Conservation (phyloP, 2,888 invertebrate species). For the Cephonodes hylas region DNA sequence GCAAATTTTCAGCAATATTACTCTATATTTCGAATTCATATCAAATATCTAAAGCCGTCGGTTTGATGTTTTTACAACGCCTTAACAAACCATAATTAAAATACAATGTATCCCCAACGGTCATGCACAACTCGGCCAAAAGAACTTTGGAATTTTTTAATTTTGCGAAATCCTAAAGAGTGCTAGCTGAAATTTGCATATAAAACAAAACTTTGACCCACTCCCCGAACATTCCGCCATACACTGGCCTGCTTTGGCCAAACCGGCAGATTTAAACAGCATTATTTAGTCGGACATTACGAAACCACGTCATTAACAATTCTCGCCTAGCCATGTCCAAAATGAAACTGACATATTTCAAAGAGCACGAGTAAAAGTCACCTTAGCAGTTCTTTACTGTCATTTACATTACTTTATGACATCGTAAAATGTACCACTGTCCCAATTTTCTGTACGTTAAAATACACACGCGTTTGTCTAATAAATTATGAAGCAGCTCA, state of each 20-base stretch:
- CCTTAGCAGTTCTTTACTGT: slow-evolving; percentile 49
- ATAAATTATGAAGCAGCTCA: slow-evolving; percentile 7
- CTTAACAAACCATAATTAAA: too few relatives aligned
- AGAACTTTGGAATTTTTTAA: too few relatives aligned
- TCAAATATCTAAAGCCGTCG: too few relatives aligned
- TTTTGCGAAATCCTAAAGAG: background rate
- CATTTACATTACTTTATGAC: slow-evolving; percentile 64
- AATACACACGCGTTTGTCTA: background rate
- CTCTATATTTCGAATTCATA: too few relatives aligned
- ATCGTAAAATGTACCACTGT: slow-evolving; percentile 51
- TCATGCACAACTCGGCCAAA: too few relatives aligned
- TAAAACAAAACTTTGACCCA: background rate
- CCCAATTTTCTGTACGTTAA: slow-evolving; percentile 39
- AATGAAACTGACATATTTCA: slow-evolving; percentile 27
- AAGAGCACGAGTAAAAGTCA: slow-evolving; percentile 62
- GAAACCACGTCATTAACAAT: slow-evolving; percentile 9
- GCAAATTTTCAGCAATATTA: too few relatives aligned
- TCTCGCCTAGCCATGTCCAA: background rate
- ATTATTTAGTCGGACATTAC: background rate
- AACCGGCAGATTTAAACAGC: background rate
- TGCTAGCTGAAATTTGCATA: background rate
- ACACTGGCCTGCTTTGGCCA: background rate
- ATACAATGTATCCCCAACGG: too few relatives aligned
- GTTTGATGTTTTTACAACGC: too few relatives aligned
- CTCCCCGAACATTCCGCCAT: background rate